Base-by-base conservation (phyloP, 2,113 vertebrate species). In the Cyanoderma ruficeps region DNA sequence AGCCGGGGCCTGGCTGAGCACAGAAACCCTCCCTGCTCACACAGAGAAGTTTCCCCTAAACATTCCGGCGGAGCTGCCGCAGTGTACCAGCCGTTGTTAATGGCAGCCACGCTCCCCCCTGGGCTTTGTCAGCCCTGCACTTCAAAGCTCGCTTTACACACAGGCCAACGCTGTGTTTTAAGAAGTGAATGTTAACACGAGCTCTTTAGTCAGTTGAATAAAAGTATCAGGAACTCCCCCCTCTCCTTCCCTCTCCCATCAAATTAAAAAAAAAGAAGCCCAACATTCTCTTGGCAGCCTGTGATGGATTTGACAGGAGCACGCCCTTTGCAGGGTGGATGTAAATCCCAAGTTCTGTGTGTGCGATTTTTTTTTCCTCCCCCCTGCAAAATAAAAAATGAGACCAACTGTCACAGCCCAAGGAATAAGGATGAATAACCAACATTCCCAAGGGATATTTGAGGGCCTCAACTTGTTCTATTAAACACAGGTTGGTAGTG, bases 91-190 rank as follows among this genome's bases (percentile, higher is more conserved):
- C 64, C 30, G 84, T 35, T 94, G 95, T 94, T 96, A 92, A 90
- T 93, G 83, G 77, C 71, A 96, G 93, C 20, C 71, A 57, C 17
- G 46, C 63, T 83, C 41, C 68, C 96, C 96, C 95, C 84, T 77
- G 93, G 93, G 95, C 69, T 95, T 94, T 96, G 95, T 96, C 95
- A 96, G 95, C 95, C 80, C 94, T 61, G 63, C 78, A 92, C 94
- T 97, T 97, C 95, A 97, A 96, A 97, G 95, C 95, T 96, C 69
- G 65, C 97, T 95, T 93, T 91, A 95, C 95, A 96, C 52, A 3
- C 86, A 90, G 86, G 84, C 82, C 15, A 5, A 42, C 0, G 6
- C 75, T 49, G 82, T 37, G 12, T 71, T 94, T 93, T 90, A 84
- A 90, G 86, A 90, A 65, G 76, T 0, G n/a, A 92, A 88, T 95